Evolutionary conservation across 2,797 vertebrate genomes (phyloP).

Genomic region (Oceanodroma leucorhoa): DNA sequence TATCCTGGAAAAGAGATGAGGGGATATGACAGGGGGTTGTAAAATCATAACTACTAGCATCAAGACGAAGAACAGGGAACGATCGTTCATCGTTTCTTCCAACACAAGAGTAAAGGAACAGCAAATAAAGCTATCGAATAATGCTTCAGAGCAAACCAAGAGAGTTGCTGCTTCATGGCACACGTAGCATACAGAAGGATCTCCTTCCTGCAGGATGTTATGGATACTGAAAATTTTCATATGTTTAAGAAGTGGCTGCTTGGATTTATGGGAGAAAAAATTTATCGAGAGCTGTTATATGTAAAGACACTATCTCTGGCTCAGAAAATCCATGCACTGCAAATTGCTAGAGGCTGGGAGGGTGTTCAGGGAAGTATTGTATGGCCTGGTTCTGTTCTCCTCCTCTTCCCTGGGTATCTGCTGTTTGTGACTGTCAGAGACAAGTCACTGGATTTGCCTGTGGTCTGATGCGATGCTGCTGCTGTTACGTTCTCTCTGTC

Average conservation of each 20-base stretch:
- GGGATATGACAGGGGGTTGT: not conserved
- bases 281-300: not conserved
- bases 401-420: not conserved
- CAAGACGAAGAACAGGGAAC: not conserved
- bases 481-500: not conserved
- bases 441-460: not conserved
- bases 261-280: not conserved
- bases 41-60: not conserved
- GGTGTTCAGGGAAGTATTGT: not conserved
- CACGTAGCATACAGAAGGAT: not conserved
- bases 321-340: not conserved
- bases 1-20: not conserved
- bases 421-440: not conserved
- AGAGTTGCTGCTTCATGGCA: not conserved
- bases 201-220: not conserved
- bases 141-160: not conserved
- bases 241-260: not conserved
- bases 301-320: not conserved
- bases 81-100: constrained; percentile 11
- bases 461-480: not conserved
- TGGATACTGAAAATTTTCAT: not conserved
- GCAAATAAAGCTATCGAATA: not conserved
- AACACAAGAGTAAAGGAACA: not conserved
- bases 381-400: not conserved
- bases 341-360: not conserved